A percentile compares a stretch with the other conserved stretches of the same genome.
These are phyloP conservation scores for Scelioninae gen. 1 DNA, from an alignment of 2,888 invertebrate genomes.

Conservation along the genomic window DNA sequence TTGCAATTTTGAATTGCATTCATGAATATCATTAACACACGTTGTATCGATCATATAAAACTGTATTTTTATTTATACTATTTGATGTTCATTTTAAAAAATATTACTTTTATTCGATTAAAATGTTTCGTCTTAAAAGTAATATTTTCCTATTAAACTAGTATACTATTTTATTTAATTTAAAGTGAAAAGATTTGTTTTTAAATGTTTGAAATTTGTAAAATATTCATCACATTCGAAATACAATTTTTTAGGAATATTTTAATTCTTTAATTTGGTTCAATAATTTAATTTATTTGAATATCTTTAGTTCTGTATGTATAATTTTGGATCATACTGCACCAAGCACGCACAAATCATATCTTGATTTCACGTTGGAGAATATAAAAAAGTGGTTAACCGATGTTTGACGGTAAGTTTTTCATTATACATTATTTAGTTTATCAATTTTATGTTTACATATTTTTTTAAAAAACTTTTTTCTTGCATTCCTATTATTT, in stretches of 20 bases:
- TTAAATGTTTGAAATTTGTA: neutral
- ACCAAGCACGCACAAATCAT: conserved; percentile 72
- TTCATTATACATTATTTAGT: conserved; percentile 42
- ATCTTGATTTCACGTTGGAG: conserved; percentile 79
- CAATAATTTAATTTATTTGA: conserved; percentile 69
- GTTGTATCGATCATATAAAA: neutral
- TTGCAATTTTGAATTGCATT: conserved; percentile 10
- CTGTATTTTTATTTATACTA: neutral
- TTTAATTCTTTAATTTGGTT: conserved; percentile 19
- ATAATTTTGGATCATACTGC: conserved; percentile 76
- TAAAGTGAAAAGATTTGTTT: too few species aligned
- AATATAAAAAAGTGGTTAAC: conserved; percentile 76
- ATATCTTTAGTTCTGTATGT: conserved; percentile 79
- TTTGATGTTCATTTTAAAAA: too few species aligned
- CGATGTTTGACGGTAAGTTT: conserved; percentile 83
- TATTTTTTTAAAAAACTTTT: neutral
- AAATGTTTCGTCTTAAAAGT: too few species aligned
- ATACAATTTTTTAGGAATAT: neutral
- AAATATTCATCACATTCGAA: neutral
- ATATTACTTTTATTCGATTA: too few species aligned
- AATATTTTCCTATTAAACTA: too few species aligned
- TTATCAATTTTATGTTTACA: neutral
- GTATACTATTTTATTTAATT: too few species aligned
- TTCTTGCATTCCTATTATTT: neutral
- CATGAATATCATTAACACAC: conserved; percentile 34